Percentiles rank a stretch among this genome's conserved stretches.
phyloP scores from a whole-genome alignment of 2,797 vertebrate species.

The Steatocranus sp. region DNA sequence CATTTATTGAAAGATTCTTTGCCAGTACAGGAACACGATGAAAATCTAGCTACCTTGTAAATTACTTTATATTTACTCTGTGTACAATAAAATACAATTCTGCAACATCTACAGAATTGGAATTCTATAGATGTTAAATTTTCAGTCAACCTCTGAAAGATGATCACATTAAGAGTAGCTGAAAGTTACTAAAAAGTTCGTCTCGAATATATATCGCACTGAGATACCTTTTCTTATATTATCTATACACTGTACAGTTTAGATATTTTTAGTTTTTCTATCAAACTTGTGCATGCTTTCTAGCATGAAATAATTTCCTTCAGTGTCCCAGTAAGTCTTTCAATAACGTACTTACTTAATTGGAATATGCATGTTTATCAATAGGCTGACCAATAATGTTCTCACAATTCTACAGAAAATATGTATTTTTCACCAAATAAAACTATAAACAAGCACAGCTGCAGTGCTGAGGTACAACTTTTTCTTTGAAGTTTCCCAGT shows the following conservation, averaged over 20 bases:
- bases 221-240: slow-evolving; percentile 3
- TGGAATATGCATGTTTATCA: not conserved
- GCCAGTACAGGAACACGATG: not conserved
- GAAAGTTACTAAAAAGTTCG: not conserved
- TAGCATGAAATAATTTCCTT: not conserved
- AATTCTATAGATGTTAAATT: not conserved
- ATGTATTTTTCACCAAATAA: not conserved
- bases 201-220: not conserved
- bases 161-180: not conserved
- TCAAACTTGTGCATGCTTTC: not conserved
- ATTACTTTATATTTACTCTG: not conserved
- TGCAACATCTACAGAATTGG: not conserved
- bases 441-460: not conserved
- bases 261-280: not conserved
- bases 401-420: not conserved
- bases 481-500: not conserved
- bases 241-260: not conserved
- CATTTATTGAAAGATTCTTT: not conserved
- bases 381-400: not conserved
- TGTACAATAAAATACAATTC: not conserved
- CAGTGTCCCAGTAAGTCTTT: not conserved
- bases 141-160: not conserved
- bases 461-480: not conserved
- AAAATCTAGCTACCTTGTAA: not conserved
- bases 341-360: not conserved